Evolutionary conservation across 2,113 vertebrate species (phyloP).

Genomic region (Tachuris rubrigastra): DNA sequence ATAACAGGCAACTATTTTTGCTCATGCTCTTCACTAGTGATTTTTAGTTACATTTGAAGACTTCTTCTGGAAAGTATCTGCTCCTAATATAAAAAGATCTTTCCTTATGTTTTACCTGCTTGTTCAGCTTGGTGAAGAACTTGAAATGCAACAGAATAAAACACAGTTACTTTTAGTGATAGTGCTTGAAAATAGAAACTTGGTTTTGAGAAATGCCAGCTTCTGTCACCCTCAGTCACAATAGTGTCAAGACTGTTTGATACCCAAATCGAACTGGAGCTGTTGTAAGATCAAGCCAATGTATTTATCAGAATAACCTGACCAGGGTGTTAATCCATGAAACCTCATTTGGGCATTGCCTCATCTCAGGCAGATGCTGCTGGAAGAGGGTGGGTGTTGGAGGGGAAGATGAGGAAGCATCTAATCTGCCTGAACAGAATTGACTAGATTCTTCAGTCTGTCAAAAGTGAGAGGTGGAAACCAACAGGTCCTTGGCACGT

Average conservation of each 20-base stretch:
- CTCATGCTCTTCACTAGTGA: not conserved
- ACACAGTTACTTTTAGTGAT: not conserved
- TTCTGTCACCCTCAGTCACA: not conserved
- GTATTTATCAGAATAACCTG: not conserved
- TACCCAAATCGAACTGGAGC: not conserved
- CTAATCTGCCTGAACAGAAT: not conserved
- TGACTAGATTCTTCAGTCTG: not conserved
- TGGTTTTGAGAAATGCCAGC: not conserved
- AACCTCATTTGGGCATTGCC: not conserved
- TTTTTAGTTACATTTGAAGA: not conserved
- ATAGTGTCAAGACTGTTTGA: not conserved
- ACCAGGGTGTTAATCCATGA: not conserved
- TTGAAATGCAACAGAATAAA: not conserved
- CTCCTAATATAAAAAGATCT: not conserved
- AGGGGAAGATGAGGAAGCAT: not conserved
- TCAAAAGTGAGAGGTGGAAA: not conserved
- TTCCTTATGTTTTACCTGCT: not conserved
- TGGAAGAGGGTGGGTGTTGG: not conserved
- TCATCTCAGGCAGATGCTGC: not conserved
- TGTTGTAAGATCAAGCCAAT: not conserved
- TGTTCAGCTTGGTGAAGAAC: not conserved
- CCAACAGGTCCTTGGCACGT: accelerated
- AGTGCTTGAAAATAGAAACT: not conserved
- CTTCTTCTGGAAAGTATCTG: not conserved
- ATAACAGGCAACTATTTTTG: not conserved